Base-by-base conservation (phyloP, 1,140 invertebrate genomes). In the Daktulosphaira vitifoliae region DNA sequence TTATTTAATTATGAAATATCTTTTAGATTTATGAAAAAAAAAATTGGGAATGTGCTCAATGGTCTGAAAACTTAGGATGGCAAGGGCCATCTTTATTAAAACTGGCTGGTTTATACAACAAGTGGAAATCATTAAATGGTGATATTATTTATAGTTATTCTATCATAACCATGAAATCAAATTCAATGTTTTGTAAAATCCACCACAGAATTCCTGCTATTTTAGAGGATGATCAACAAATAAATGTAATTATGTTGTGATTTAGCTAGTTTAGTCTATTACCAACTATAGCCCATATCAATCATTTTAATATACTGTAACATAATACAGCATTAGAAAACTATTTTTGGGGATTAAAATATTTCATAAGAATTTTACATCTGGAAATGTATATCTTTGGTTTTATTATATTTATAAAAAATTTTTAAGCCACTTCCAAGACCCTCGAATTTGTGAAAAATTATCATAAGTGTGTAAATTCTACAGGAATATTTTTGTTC, bases 171-270 rank as follows among this genome's bases (percentile, higher is more conserved):
- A 86, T 84, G 76, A 83, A 85, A 50, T 82, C 88, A 2, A 85
- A 85, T 65, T 71, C 80, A 22, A 80, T 82, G 13, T 74, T 90
- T 49, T 79, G 80, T 29, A 86, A 82, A 82, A 75, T 90, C 49
- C 89, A 92, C 78, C 81, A 90, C 71, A 79, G 89, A 72, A 86
- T 87, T 81, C 89, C 89, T 56, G 83, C 87, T 29, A 81, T 90
- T 71, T 74, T 91, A 20, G 80, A 83, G 26, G 82, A 77, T 49
- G 81, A 85, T 26, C 76, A 86, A 72, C 81, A 87, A 75, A 79
- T 88, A 68, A 73, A 81, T 68, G 84, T 85, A 74, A 74, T 74
- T 7, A 16, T 42, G 18, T 1, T 16, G 23, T 29, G 20, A 52
- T 11, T n/a, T 22, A 37, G 33, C 1, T 7, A 42, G 20, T 54